phyloP scores from a whole-genome alignment of 2,888 invertebrate genomes.

The Leptinotarsa haldemani region DNA sequence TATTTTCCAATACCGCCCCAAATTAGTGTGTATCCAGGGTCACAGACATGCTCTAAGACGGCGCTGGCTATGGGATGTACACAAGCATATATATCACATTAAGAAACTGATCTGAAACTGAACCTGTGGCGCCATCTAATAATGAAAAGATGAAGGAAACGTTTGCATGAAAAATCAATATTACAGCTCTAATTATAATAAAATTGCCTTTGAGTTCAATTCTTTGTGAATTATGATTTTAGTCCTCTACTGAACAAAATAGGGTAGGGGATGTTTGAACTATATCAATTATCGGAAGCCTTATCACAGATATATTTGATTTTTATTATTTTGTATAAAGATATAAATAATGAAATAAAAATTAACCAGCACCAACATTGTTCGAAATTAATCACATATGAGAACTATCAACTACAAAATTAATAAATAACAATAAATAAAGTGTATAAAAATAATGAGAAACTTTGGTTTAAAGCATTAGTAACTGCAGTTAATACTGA shows the following conservation, averaged over 20 bases:
- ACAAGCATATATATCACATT: too few species aligned
- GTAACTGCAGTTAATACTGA: slow-evolving; percentile 40
- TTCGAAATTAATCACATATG: slow-evolving; percentile 20
- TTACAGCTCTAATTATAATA: too few species aligned
- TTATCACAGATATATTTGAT: background rate
- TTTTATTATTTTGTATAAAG: slow-evolving; percentile 19
- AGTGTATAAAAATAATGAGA: slow-evolving; percentile 28
- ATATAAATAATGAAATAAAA: slow-evolving; percentile 11
- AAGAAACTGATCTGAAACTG: background rate
- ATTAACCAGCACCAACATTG: slow-evolving; percentile 28
- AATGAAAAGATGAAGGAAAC: too few species aligned
- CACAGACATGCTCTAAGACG: too few species aligned
- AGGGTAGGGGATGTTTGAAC: background rate
- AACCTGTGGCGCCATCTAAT: background rate
- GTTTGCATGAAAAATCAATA: background rate
- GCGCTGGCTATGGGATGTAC: too few species aligned
- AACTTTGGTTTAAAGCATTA: slow-evolving; percentile 45
- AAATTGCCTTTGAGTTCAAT: too few species aligned
- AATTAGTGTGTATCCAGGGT: too few species aligned
- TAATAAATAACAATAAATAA: slow-evolving; percentile 26
- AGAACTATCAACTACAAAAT: slow-evolving; percentile 15
- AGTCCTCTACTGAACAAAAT: background rate
- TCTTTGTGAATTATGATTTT: too few species aligned
- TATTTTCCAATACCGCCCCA: too few species aligned
- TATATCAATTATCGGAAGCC: background rate